phyloP scores from a whole-genome alignment of 2,888 invertebrate genomes.

The Mactromeris polynyma region DNA sequence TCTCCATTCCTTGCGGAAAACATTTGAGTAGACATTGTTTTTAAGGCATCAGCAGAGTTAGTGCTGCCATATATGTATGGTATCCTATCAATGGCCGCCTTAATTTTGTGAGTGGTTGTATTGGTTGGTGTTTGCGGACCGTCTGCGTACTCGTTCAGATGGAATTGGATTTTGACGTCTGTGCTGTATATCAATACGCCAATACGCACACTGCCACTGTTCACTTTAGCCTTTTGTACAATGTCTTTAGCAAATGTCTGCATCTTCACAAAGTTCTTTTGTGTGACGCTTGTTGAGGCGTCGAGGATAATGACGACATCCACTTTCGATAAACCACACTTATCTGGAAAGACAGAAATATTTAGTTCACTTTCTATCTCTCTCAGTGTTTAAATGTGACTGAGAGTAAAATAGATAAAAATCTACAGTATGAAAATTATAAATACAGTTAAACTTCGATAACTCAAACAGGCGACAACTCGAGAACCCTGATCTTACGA shows the following conservation, averaged over 20 bases:
- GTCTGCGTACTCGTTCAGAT: constrained; percentile 70
- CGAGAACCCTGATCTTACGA: too few species aligned
- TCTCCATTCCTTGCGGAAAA: constrained; percentile 81
- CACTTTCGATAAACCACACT: constrained; percentile 68
- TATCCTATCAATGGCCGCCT: constrained; percentile 75
- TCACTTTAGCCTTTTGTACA: constrained; percentile 67
- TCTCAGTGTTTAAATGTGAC: too few species aligned
- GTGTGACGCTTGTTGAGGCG: constrained; percentile 82
- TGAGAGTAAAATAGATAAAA: too few species aligned
- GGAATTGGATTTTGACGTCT: constrained; percentile 67
- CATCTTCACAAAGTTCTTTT: constrained; percentile 72
- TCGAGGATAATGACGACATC: constrained; percentile 78
- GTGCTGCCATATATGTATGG: constrained; percentile 81
- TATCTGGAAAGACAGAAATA: background rate
- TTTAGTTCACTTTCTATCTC: too few species aligned
- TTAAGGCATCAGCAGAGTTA: constrained; percentile 83
- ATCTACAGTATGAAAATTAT: too few species aligned
- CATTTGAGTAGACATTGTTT: constrained; percentile 77
- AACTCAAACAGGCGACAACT: too few species aligned
- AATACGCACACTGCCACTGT: constrained; percentile 74
- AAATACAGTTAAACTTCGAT: too few species aligned
- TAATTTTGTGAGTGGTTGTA: constrained; percentile 69
- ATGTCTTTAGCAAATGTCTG: constrained; percentile 64
- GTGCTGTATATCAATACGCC: constrained; percentile 76
- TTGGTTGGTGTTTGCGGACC: too few species aligned